Base-by-base conservation (phyloP, 2,888 invertebrate species). In the Pristionchus japonicus region DNA sequence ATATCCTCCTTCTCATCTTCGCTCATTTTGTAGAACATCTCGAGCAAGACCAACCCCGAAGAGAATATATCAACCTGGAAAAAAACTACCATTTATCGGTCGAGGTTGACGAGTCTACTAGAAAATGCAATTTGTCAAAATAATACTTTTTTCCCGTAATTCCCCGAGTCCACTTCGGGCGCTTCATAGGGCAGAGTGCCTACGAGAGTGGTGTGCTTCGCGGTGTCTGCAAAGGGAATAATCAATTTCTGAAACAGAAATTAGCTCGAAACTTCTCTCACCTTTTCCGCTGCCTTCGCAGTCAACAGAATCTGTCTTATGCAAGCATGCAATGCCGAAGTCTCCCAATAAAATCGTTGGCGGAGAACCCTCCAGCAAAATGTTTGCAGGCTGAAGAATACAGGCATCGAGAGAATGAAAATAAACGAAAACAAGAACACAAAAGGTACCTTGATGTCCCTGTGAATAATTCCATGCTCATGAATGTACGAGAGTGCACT, bases 361-460 rank as follows among this genome's bases (percentile, higher is more conserved):
- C 20, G 74, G 23, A 23, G 40, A 57, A 3, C 11, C 7, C 31
- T 80, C 80, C 27, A 87, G 52, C 27, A 87, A 87, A 27, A 87
- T 34, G 52, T 87, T 87, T 3, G 74, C 87, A 27, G 87, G 87
- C 87, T 87, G 61, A 49, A 77, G 57, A 3, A 20, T 20, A 47
- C 17, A n/a, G n/a, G n/a, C n/a, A n/a, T n/a, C n/a, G n/a, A n/a
- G n/a, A n/a, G n/a, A n/a, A n/a, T n/a, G n/a, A n/a, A n/a, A n/a
- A n/a, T n/a, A n/a, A n/a, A n/a, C n/a, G n/a, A n/a, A n/a, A n/a
- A n/a, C n/a, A n/a, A n/a, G n/a, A n/a, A n/a, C n/a, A n/a, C n/a
- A n/a, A n/a, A n/a, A n/a, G 0, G 2, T 3, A 87, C 87, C 87
- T 87, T 87, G 87, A 87, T 61, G 27, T 87, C 87, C 34, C 87